Evolutionary conservation across 1,140 invertebrate genomes (phyloP).

Genomic region (Drosophila funebris): DNA sequence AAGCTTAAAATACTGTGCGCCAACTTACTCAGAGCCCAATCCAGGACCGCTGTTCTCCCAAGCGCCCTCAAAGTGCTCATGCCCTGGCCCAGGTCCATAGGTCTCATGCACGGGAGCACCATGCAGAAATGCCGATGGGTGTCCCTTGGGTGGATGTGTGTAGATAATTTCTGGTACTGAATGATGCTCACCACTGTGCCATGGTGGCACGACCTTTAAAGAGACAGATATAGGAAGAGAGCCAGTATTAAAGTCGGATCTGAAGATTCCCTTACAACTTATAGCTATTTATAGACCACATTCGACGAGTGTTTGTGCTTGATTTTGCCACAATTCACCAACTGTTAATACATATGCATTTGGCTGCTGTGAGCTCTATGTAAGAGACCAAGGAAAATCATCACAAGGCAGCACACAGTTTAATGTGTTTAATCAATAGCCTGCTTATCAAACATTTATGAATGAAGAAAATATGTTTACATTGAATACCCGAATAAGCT

Average conservation of each 20-base stretch:
- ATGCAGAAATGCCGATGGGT: slow-evolving; percentile 81
- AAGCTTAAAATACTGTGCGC: not conserved
- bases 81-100: slow-evolving; percentile 80
- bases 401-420: not conserved
- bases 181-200: slow-evolving; percentile 70
- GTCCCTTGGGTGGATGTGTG: slow-evolving; percentile 79
- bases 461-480: no score
- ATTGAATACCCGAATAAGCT: no score
- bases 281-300: slow-evolving; percentile 60
- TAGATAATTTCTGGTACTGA: slow-evolving; percentile 77
- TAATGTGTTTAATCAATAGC: no score
- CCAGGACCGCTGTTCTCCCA: slow-evolving; percentile 86
- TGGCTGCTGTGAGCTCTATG: slow-evolving; percentile 21
- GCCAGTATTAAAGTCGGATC: slow-evolving; percentile 6
- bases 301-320: slow-evolving; percentile 26
- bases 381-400: not conserved
- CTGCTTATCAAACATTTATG: no score
- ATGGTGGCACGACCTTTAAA: slow-evolving; percentile 72
- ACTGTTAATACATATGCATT: slow-evolving; percentile 53
- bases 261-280: slow-evolving; percentile 40
- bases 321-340: slow-evolving; percentile 58
- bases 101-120: slow-evolving; percentile 73
- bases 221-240: not conserved
- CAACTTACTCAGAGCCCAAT: slow-evolving; percentile 86
- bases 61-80: slow-evolving; percentile 78